Evolutionary conservation across 2,888 invertebrate genomes (phyloP), one percentile per base, ranked within the genome.

Genomic region (Patella depressa): DNA sequence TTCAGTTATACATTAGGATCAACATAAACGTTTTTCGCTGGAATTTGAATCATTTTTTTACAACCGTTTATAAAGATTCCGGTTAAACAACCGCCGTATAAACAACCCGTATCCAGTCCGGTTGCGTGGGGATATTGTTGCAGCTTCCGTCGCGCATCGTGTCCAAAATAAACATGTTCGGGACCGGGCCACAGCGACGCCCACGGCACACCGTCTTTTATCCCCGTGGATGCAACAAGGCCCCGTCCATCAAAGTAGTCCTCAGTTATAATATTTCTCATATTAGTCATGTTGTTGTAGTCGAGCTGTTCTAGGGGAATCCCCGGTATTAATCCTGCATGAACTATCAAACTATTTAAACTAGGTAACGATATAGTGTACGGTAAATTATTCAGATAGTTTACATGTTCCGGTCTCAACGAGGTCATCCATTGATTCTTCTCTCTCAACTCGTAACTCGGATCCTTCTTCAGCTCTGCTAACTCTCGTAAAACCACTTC

Each of bases 71-170:
- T 71, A 45, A 75, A 75, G 34, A 71, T 29, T 55, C 75, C 75
- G 19, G 91, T 90, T 17, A 92, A 82, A 12, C 73, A 24, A 12
- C 84, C 82, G 0, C 92, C 92, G 82, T 91, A 91, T 45, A 90
- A 85, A 85, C 91, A 91, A 0, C 91, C 91, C 2, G 91, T 91
- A 80, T 92, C 92, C n/a, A 92, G 80, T 12, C 91, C 91, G 3
- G 91, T 92, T 14, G 91, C 89, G 80, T 82, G 85, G 12, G 82
- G 78, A 75, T 83, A 83, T 19, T 75, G 54, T 82, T 91, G 91
- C 17, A 91, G 80, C 53, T 83, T 81, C 53, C 91, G 75, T n/a
- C 82, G 81, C 3, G 91, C 91, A 84, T 91, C 91, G 75, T 92
- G 92, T 54, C 92, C 92, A 80, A 90, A 92, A 81, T 91, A 91